These are phyloP conservation scores for Leptinotarsa undecemlineata DNA, from an alignment of 1,140 invertebrate species.

Conservation along the genomic window DNA sequence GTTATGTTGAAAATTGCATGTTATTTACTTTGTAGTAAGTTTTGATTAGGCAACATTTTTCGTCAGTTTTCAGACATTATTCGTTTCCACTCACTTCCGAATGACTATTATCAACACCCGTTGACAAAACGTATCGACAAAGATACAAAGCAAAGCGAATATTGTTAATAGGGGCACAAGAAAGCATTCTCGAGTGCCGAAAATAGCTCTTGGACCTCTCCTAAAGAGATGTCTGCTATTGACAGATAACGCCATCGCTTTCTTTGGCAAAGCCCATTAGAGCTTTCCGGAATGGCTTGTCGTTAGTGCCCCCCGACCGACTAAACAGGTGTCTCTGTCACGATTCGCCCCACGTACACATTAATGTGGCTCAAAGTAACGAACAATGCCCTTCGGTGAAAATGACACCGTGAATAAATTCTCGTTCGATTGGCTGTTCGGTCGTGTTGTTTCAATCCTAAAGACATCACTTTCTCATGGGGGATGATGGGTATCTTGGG, in stretches of 20 bases:
- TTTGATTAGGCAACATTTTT: too few relatives aligned
- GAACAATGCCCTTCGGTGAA: background rate
- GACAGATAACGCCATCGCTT: constrained; percentile 31
- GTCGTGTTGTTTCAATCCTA: background rate
- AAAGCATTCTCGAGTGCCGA: background rate
- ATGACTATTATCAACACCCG: too few relatives aligned
- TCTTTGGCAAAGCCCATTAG: constrained; percentile 23
- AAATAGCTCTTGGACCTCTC: constrained; percentile 22
- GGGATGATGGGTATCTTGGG: too few relatives aligned
- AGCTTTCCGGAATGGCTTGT: constrained; percentile 13
- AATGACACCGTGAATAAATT: constrained; percentile 20
- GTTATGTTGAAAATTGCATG: too few relatives aligned
- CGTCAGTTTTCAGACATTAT: too few relatives aligned
- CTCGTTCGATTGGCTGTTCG: constrained; percentile 13
- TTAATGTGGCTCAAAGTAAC: constrained; percentile 24
- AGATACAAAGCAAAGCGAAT: background rate
- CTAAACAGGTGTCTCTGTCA: constrained; percentile 30
- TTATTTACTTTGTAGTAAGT: too few relatives aligned
- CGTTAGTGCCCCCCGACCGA: constrained; percentile 28
- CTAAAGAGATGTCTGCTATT: constrained; percentile 15
- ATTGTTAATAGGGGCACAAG: background rate
- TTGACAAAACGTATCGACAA: background rate
- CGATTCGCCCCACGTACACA: constrained; percentile 12
- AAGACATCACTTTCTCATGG: too few relatives aligned
- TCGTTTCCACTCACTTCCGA: too few relatives aligned